phyloP scores from a whole-genome alignment of 2,797 vertebrate genomes.

The Gadopsis bispinosus region DNA sequence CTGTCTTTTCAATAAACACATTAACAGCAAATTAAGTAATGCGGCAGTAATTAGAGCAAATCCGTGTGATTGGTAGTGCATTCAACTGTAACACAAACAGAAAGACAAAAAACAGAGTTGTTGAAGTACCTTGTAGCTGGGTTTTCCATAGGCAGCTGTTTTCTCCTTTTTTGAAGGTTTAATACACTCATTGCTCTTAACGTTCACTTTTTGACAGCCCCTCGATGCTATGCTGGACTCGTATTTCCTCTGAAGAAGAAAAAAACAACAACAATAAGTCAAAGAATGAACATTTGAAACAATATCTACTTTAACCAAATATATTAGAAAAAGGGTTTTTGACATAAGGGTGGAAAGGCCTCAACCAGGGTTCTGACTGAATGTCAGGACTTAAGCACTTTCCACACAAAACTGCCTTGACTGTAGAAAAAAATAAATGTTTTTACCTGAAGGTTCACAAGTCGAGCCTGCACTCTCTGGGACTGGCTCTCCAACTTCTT shows the following conservation, averaged over 20 bases:
- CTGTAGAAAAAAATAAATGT: too few species aligned
- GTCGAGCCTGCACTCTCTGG: conserved; percentile 88
- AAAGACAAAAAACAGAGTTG: conserved; percentile 1
- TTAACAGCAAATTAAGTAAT: conserved; percentile 37
- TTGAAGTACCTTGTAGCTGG: conserved; percentile 79
- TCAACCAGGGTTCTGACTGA: not conserved
- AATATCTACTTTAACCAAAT: not conserved
- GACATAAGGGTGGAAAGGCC: not conserved
- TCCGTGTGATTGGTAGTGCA: conserved; percentile 26
- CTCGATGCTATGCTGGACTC: conserved; percentile 80
- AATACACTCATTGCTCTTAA: conserved; percentile 56
- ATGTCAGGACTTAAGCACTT: not conserved
- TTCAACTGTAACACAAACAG: conserved; percentile 17
- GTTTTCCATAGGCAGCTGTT: conserved; percentile 70
- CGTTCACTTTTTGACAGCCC: conserved; percentile 69
- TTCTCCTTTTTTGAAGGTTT: conserved; percentile 84
- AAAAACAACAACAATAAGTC: not conserved
- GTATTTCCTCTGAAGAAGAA: conserved; percentile 85
- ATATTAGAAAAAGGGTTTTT: not conserved
- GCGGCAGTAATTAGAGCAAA: conserved; percentile 47
- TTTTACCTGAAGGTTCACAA: conserved; percentile 92
- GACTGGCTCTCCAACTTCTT: conserved; percentile 87
- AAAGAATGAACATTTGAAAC: not conserved
- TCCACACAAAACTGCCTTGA: not conserved
- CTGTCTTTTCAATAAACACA: conserved; percentile 43